A percentile compares a stretch with the other conserved stretches of the same genome.
Conservation (phyloP, 2,888 invertebrate species). For the Ernsta delagoae region DNA sequence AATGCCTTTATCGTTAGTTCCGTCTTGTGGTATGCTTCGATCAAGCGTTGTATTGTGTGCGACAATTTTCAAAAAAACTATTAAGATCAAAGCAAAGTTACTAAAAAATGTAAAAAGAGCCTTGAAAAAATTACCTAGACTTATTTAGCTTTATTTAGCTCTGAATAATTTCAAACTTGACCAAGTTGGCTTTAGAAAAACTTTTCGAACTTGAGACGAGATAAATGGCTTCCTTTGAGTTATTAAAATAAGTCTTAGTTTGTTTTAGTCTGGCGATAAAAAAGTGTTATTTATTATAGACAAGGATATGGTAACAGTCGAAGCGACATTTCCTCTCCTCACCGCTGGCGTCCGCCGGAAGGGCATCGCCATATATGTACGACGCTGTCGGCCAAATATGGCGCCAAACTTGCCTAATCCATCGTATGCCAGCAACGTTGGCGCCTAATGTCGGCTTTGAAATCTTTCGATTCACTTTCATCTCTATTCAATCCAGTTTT, state of each 20-base stretch:
- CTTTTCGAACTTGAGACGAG: slow-evolving; percentile 24
- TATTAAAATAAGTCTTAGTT: slow-evolving; percentile 26
- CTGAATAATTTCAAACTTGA: slow-evolving; percentile 1
- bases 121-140: not conserved
- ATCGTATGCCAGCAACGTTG: slow-evolving; percentile 50
- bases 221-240: slow-evolving; percentile 23
- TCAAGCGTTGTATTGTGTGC: slow-evolving; percentile 6
- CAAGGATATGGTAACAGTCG: slow-evolving; percentile 32
- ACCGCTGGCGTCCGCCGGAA: slow-evolving; percentile 64
- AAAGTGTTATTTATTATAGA: slow-evolving; percentile 19
- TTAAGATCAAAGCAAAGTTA: not conserved
- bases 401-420: slow-evolving; percentile 59
- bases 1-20: slow-evolving; percentile 8
- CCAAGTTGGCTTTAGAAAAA: not conserved
- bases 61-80: slow-evolving; percentile 1
- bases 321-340: slow-evolving; percentile 30
- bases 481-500: slow-evolving; percentile 35
- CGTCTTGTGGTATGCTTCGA: slow-evolving; percentile 4
- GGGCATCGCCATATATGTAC: slow-evolving; percentile 60
- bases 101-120: not conserved
- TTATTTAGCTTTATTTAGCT: not conserved
- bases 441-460: slow-evolving; percentile 49
- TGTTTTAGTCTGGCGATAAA: slow-evolving; percentile 16
- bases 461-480: slow-evolving; percentile 57
- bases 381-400: slow-evolving; percentile 55